phyloP scores from a whole-genome alignment of 2,888 invertebrate species.

The Scaptomyza flava region DNA sequence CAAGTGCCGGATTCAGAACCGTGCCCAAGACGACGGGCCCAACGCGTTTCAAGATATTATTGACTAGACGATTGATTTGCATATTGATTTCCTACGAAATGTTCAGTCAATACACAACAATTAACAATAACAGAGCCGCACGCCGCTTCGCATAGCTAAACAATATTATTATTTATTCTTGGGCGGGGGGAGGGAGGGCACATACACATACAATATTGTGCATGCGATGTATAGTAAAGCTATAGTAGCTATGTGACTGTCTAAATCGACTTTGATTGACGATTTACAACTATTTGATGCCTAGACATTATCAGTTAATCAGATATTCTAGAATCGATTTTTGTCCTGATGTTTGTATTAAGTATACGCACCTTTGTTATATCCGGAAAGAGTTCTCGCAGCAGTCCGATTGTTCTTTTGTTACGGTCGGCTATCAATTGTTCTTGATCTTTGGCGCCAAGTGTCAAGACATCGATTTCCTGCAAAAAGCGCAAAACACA shows the following conservation, averaged over 20 bases:
- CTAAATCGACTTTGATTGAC: background rate
- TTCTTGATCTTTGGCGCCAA: constrained; percentile 87
- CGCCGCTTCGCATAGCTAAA: constrained; percentile 34
- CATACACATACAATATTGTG: background rate
- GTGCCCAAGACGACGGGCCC: constrained; percentile 79
- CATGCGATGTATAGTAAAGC: too few relatives aligned
- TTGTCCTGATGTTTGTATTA: background rate
- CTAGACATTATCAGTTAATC: background rate
- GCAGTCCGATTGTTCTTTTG: constrained; percentile 91
- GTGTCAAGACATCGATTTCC: constrained; percentile 89
- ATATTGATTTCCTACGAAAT: constrained; percentile 79
- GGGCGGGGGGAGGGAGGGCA: background rate
- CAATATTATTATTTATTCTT: constrained; percentile 7
- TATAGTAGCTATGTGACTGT: constrained; percentile 50
- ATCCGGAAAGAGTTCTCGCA: constrained; percentile 90
- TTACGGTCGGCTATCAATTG: constrained; percentile 88
- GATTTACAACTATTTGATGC: constrained; percentile 1
- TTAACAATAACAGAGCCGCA: constrained; percentile 51
- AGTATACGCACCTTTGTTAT: constrained; percentile 88
- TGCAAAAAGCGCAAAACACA: constrained; percentile 79
- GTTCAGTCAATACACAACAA: constrained; percentile 65
- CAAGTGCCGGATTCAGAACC: constrained; percentile 71
- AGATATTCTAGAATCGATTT: background rate
- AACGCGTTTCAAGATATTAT: constrained; percentile 73
- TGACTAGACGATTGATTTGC: constrained; percentile 81